Percentiles rank a stretch among this genome's conserved stretches.
These are phyloP conservation scores for Drosophila miranda DNA, from an alignment of 1,140 invertebrate genomes.

Conservation along the genomic window DNA sequence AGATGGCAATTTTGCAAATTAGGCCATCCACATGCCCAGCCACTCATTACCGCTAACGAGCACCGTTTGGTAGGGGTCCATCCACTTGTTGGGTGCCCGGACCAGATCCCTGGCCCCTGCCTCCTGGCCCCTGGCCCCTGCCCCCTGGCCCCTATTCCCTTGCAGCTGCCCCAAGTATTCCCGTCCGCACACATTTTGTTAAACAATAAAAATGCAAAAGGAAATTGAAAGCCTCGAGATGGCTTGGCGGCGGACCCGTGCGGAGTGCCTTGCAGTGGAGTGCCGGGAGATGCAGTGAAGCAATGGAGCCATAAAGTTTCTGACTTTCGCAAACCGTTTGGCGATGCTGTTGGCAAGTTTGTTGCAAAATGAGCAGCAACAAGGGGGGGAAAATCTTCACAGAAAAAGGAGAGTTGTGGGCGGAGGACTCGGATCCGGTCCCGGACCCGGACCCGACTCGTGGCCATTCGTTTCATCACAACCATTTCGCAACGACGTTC, in stretches of 20 bases:
- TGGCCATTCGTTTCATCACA: constrained; percentile 63
- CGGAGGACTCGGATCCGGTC: constrained; percentile 16
- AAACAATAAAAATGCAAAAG: constrained; percentile 70
- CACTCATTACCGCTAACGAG: constrained; percentile 52
- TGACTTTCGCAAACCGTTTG: constrained; percentile 55
- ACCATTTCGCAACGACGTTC: constrained; percentile 66
- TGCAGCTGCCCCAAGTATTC: constrained; percentile 44
- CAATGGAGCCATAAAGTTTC: constrained; percentile 55
- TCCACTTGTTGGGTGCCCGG: constrained; percentile 48
- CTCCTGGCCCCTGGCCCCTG: background rate
- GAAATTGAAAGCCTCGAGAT: constrained; percentile 63
- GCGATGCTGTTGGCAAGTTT: constrained; percentile 48
- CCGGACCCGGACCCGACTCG: constrained; percentile 18
- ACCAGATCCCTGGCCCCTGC: background rate
- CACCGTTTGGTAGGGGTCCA: constrained; percentile 11
- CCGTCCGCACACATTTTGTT: constrained; percentile 17
- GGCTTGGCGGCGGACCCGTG: background rate
- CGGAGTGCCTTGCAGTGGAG: background rate
- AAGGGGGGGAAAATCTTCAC: constrained; percentile 9
- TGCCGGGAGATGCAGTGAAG: constrained; percentile 6
- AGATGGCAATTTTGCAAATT: constrained; percentile 49
- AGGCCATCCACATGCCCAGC: constrained; percentile 34
- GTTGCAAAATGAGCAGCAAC: constrained; percentile 71
- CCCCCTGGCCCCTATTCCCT: background rate
- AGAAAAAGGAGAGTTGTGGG: constrained; percentile 21